phyloP scores from a whole-genome alignment of 2,797 vertebrate species.

The Liasis olivaceus region DNA sequence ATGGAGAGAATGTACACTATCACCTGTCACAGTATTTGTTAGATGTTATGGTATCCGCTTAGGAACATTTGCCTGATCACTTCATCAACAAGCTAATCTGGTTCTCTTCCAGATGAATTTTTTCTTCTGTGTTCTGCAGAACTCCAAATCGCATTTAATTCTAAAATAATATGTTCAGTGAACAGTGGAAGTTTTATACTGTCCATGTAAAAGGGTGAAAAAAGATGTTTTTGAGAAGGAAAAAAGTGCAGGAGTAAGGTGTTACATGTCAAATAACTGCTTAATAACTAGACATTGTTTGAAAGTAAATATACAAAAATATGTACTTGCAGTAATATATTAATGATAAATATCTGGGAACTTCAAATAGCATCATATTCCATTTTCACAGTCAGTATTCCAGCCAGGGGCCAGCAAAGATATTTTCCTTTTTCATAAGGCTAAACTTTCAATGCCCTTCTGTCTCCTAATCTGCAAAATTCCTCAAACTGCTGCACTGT shows the following conservation, averaged over 20 bases:
- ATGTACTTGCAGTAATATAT: not conserved
- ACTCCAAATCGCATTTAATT: not conserved
- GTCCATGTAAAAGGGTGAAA: not conserved
- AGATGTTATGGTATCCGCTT: not conserved
- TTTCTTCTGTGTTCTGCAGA: not conserved
- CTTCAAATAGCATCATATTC: not conserved
- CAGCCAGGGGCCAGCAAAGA: not conserved
- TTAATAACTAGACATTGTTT: not conserved
- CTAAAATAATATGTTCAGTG: not conserved
- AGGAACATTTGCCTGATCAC: not conserved
- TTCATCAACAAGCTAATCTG: not conserved
- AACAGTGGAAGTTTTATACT: not conserved
- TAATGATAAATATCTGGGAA: not conserved
- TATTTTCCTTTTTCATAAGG: not conserved
- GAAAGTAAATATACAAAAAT: not conserved
- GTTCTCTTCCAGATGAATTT: not conserved
- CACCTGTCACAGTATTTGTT: not conserved
- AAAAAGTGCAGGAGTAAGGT: not conserved
- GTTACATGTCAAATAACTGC: not conserved
- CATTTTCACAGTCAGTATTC: not conserved
- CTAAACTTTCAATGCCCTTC: not conserved
- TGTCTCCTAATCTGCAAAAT: not conserved
- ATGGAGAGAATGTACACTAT: not conserved
- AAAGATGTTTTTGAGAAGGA: not conserved
- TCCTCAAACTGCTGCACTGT: conserved; percentile 7